phyloP scores from a whole-genome alignment of 2,888 invertebrate species.

The Nemapogon koenigi region DNA sequence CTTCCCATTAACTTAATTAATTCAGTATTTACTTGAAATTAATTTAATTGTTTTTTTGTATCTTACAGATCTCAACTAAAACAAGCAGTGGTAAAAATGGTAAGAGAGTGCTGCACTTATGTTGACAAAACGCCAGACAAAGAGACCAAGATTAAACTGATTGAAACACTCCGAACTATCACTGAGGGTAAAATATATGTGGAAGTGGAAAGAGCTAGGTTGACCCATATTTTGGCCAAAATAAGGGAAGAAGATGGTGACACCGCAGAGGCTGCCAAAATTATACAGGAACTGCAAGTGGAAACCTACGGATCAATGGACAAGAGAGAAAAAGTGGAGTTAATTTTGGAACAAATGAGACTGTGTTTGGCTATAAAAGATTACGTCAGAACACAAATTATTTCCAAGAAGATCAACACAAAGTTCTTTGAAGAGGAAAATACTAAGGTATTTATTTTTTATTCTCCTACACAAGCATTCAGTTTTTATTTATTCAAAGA shows the following conservation, averaged over 20 bases:
- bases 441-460: slow-evolving; percentile 68
- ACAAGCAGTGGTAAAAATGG: slow-evolving; percentile 95
- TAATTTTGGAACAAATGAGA: slow-evolving; percentile 98
- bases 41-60: background rate
- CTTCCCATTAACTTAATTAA: too few species aligned
- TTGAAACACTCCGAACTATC: slow-evolving; percentile 92
- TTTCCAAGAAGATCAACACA: slow-evolving; percentile 97
- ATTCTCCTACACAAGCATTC: too few species aligned
- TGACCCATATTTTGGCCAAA: slow-evolving; percentile 89
- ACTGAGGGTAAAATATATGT: slow-evolving; percentile 99
- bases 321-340: slow-evolving; percentile 93
- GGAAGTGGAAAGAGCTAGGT: slow-evolving; percentile 96
- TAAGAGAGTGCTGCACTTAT: slow-evolving; percentile 93
- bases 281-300: slow-evolving; percentile 91
- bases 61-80: slow-evolving; percentile 83
- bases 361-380: slow-evolving; percentile 95
- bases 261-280: slow-evolving; percentile 87
- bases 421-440: slow-evolving; percentile 94
- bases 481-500: too few species aligned
- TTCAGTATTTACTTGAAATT: background rate
- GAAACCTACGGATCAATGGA: slow-evolving; percentile 99
- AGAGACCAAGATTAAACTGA: slow-evolving; percentile 90
- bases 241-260: slow-evolving; percentile 82
- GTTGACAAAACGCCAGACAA: slow-evolving; percentile 92
- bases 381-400: slow-evolving; percentile 96